phyloP scores from a whole-genome alignment of 2,888 invertebrate genomes.

The Chymomyza amoena region DNA sequence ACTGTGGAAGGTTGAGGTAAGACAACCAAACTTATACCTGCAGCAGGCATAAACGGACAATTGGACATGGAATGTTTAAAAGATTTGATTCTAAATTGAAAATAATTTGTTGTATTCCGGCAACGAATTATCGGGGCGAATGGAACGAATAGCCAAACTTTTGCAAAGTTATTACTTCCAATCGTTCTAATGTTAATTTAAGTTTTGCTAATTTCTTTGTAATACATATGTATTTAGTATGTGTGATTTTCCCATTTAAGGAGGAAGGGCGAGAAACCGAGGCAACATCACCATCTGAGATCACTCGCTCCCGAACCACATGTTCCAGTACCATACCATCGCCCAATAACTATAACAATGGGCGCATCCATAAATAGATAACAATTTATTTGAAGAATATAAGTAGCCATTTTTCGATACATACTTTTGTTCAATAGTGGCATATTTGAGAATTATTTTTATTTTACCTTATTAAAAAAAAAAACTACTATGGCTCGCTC shows the following conservation, averaged over 20 bases:
- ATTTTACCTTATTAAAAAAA: no score
- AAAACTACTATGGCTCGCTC: no score
- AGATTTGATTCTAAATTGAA: no score
- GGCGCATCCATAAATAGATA: conserved; percentile 68
- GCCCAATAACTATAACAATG: conserved; percentile 72
- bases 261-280: conserved; percentile 91
- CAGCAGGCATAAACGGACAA: no score
- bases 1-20: conserved; percentile 78
- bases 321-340: conserved; percentile 68
- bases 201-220: neutral
- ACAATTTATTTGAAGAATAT: no score
- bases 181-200: neutral
- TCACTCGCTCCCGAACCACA: conserved; percentile 79
- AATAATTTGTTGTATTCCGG: no score
- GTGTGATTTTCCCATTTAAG: conserved; percentile 55
- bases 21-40: neutral
- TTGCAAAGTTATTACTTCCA: neutral
- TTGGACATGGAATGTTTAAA: no score
- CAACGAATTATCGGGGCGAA: no score
- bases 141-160: no score
- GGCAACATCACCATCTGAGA: conserved; percentile 83
- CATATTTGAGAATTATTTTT: no score
- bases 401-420: neutral
- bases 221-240: neutral
- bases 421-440: no score